Base-by-base conservation (phyloP, 2,113 vertebrate species). In the Syngnathus floridae region DNA sequence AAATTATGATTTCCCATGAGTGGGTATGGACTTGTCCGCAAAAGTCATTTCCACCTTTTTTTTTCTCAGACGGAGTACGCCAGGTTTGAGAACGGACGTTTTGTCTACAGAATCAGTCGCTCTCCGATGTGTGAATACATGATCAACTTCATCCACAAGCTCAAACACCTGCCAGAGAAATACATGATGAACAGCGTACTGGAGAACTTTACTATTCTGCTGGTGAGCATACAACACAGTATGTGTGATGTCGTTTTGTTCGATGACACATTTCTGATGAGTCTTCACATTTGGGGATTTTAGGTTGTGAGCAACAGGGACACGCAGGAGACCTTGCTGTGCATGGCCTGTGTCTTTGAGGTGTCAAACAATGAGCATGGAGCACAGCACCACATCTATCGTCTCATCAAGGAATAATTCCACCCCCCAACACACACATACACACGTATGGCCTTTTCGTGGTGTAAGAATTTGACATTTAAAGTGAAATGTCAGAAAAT, bases 181-280 rank as follows among this genome's bases (percentile, higher is more conserved):
- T 99, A 99, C 87, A 99, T 99, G 97, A 99, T 99, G 97, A 99
- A 99, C 92, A 99, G 97, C 4, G 97, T 99, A 75, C 90, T 99
- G 91, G 97, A 99, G 92, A 99, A 99, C 88, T 99, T 99, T 80
- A 99, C 97, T 46, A 98, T 99, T 82, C 91, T 99, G 86, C 91
- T 98, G 94, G 97, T 99, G 91, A 82, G 86, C 6, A 51, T 22
- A 1, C 16, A 48, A 38, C 46, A 17, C 4, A 12, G 1, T 48
- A 4, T 38, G 49, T 65, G 0, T 41, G 22, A 38, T 16, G 7
- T 38, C 21, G 5, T 63, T 61, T 35, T 63, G 9, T 3, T 43
- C 4, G 22, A 37, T 11, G 4, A 10, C 5, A 21, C 11, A 14
- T 61, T 41, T 22, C n/a, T 43, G 31, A 63, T 63, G 26, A 35